phyloP scores from a whole-genome alignment of 2,113 vertebrate species.

The Casuarius casuarius region DNA sequence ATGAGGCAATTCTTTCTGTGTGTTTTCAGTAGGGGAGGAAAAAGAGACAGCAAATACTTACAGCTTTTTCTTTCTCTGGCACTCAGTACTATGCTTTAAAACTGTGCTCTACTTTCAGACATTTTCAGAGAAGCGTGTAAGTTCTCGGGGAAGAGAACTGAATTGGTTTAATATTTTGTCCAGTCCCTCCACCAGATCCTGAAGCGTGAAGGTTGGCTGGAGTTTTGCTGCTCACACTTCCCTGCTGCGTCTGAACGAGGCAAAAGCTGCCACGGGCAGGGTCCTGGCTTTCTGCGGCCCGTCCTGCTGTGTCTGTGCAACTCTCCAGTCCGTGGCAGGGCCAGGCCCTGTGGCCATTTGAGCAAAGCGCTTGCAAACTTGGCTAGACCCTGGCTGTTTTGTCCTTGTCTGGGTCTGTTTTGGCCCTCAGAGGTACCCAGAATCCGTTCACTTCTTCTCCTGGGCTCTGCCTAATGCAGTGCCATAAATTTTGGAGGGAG shows the following conservation, averaged over 20 bases:
- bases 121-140: conserved; percentile 11
- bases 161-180: not conserved
- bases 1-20: conserved; percentile 36
- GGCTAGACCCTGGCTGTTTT: not conserved
- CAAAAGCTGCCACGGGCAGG: not conserved
- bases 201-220: not conserved
- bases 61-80: not conserved
- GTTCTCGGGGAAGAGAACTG: conserved; percentile 7
- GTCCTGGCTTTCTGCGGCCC: not conserved
- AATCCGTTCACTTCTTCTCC: not conserved
- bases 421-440: not conserved
- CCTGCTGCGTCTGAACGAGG: not conserved
- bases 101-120: not conserved
- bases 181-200: not conserved
- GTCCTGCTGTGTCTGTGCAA: not conserved
- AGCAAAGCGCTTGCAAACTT: not conserved
- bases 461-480: not conserved
- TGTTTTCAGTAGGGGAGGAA: conserved; percentile 15
- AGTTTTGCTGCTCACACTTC: not conserved
- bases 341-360: not conserved
- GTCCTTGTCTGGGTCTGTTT: not conserved
- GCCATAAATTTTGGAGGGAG: not conserved
- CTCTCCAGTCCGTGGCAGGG: not conserved
- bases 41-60: not conserved
- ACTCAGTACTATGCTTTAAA: not conserved